Conservation (phyloP, 1,140 invertebrate species). For the Mercenaria mercenaria region DNA sequence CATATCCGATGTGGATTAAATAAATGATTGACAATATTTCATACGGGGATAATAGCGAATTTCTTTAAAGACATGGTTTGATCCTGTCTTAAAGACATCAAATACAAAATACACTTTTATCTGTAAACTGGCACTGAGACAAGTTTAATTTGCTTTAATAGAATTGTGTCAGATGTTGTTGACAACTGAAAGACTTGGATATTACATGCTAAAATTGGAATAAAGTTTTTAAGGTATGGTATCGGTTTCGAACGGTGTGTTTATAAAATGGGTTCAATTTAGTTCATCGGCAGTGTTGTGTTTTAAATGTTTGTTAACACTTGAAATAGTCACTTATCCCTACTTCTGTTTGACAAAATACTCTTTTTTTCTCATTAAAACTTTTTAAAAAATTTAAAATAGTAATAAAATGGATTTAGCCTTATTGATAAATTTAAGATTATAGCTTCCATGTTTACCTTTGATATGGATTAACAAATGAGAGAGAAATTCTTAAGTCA, state of each 20-base stretch:
- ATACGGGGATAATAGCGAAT: not conserved
- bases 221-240: not conserved
- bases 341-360: no score
- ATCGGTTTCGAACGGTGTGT: not conserved
- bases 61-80: not conserved
- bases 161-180: not conserved
- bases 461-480: not conserved
- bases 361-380: no score
- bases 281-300: not conserved
- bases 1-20: slow-evolving; percentile 11
- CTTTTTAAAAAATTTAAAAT: no score
- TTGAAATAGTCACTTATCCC: no score
- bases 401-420: no score
- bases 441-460: not conserved
- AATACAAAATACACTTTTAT: no score
- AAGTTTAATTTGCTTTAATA: not conserved
- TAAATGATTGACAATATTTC: slow-evolving; percentile 20
- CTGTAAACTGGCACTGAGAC: not conserved
- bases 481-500: not conserved
- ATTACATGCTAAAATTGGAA: not conserved
- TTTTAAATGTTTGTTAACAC: not conserved
- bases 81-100: not conserved
- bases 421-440: no score
- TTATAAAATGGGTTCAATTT: not conserved
- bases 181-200: not conserved